Evolutionary conservation across 2,888 invertebrate species (phyloP), one percentile per base, ranked within the genome.

Genomic region (Troglohyphantes excavatus): DNA sequence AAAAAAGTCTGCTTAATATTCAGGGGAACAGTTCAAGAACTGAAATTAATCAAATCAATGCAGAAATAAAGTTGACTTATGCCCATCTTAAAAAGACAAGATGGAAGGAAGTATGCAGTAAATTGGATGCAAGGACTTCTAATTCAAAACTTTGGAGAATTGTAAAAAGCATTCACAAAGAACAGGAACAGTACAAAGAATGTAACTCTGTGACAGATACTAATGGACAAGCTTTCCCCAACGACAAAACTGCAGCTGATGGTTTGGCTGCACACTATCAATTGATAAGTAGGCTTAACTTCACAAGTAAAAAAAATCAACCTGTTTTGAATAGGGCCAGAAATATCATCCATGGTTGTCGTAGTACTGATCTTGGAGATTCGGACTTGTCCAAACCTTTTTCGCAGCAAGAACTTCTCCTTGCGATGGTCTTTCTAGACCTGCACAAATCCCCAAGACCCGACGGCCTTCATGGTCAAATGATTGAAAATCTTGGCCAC

Each of bases 81-180:
- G 59, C 75, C 59, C 75, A 46, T 19, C 73, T 23, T 21, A 73
- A 70, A 73, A 73, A 21, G 43, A 39, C 43, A 23, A 73, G 73
- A 53, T 75, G 78, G 78, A 78, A 33, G 33, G 78, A 78, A 78
- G 61, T 78, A 23, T 63, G 78, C 39, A 13, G 33, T 63, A 78
- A 27, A 63, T 33, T 61, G 9, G 63, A 78, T 63, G 63, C 63
- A 2, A 78, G 33, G 29, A 70, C 70, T 2, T 2, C 39, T 2
- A 33, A 63, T 23, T 61, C 43, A 33, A 75, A 75, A 59, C 59
- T 75, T 23, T 59, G 75, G 75, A 75, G 59, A 75, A 23, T 75
- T 1, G 17, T 75, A 26, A 75, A 75, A 19, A 27, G 75, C 59
- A 75, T 75, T 59, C 46, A 75, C 29, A 75, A 75, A 61, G 27